These are phyloP conservation scores for Cettia cetti DNA, from an alignment of 2,113 vertebrate species.

Conservation along the genomic window DNA sequence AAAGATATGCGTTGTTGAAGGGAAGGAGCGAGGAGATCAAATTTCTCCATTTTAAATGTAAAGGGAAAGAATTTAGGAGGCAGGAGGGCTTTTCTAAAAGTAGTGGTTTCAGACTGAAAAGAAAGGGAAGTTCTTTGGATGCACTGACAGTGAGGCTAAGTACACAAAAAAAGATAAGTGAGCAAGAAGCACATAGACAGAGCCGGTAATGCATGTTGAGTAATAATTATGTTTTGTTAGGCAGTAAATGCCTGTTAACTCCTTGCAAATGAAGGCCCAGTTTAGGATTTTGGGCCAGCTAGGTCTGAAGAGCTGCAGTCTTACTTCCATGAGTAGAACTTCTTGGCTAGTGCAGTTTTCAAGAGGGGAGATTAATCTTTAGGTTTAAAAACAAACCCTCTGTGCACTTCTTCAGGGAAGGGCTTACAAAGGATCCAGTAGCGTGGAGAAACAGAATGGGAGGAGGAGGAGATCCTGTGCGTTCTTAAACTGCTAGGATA, in stretches of 20 bases:
- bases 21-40: neutral
- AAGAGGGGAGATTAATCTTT: neutral
- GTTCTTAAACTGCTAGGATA: neutral
- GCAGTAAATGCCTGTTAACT: conserved; percentile 58
- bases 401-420: neutral
- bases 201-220: conserved; percentile 19
- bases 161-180: neutral
- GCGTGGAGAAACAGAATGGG: neutral
- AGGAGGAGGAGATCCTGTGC: neutral
- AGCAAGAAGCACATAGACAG: conserved; percentile 14
- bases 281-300: neutral
- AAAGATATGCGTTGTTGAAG: neutral
- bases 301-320: neutral
- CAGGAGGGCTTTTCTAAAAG: neutral
- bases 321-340: neutral
- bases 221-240: conserved; percentile 50
- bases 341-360: neutral
- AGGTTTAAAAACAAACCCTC: neutral
- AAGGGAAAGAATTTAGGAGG: neutral
- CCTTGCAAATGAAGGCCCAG: conserved; percentile 29
- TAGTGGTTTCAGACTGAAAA: neutral
- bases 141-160: neutral
- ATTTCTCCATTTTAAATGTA: neutral
- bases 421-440: neutral
- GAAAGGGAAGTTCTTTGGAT: neutral